Base-by-base conservation (phyloP, 2,888 invertebrate species). In the Scaptomyza reducta region DNA sequence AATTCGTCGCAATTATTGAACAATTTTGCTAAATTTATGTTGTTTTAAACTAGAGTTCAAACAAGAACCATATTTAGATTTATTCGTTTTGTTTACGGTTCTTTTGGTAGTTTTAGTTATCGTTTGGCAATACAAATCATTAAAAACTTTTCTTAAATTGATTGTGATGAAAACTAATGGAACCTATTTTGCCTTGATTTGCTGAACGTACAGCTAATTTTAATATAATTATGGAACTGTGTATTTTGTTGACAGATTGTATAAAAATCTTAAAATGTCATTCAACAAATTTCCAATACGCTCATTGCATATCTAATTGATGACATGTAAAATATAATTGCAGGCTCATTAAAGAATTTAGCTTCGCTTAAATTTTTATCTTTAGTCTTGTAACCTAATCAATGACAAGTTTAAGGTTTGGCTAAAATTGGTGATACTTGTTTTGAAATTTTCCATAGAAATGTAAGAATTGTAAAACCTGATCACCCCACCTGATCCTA, bases 1-100 rank as follows among this genome's bases (percentile, higher is more conserved):
- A 31, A 53, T 59, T 59, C 13, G 45, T 22, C 38, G 13, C n/a
- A 47, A n/a, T 35, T 11, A 3, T 10, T 16, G 31, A 16, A 41
- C 10, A 11, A 7, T 1, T 38, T 38, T 7, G 13, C 13, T 7
- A 25, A 1, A n/a, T 14, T 41, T 5, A 38, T 18, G 38, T 10
- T 42, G 25, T 29, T 44, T 51, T 44, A 14, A 44, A 27, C 27
- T 35, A n/a, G 14, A 46, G 27, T 27, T 29, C 22, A 35, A 18
- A 41, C 35, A 11, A 14, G 10, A 40, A 29, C n/a, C n/a, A 7
- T 4, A 29, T 16, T 13, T 25, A 42, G 57, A 33, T 29, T 16
- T 13, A 18, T 41, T 13, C n/a, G n/a, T n/a, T n/a, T 22, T 1
- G 4, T 22, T 3, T 22, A 22, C 22, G 6, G n/a, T 25, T 33